phyloP scores from a whole-genome alignment of 2,113 vertebrate species.

The Erythrocercus mccallii region DNA sequence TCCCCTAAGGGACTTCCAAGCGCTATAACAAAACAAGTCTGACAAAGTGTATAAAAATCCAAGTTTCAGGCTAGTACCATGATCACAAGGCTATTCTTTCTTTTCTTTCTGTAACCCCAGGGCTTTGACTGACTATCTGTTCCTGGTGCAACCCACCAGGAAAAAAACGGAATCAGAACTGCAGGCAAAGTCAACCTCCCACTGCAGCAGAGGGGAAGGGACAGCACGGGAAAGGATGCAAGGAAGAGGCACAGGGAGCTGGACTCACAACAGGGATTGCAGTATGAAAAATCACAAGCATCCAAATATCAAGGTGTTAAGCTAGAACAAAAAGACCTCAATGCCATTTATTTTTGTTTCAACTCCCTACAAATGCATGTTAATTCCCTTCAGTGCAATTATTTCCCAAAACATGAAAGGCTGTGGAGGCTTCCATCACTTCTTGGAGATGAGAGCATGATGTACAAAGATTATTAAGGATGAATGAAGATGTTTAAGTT shows the following conservation, averaged over 20 bases:
- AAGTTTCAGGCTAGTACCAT: background rate
- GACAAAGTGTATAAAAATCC: background rate
- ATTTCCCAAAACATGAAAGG: background rate
- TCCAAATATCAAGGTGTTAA: background rate
- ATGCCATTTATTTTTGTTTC: background rate
- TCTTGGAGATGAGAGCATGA: background rate
- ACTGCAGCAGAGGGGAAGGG: background rate
- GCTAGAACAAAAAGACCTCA: background rate
- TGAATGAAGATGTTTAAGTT: background rate
- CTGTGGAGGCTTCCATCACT: background rate
- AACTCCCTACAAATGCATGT: background rate
- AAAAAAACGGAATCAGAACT: background rate
- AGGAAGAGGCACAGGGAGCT: background rate
- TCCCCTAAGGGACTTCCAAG: background rate
- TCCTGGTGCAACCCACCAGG: background rate
- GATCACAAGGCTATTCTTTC: background rate
- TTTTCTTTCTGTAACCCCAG: background rate
- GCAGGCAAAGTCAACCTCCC: background rate
- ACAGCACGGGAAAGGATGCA: background rate
- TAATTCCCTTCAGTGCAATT: background rate
- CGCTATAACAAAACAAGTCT: background rate
- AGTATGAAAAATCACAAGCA: background rate
- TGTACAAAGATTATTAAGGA: background rate
- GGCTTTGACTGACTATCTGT: background rate
- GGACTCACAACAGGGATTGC: background rate